Evolutionary conservation across 2,113 vertebrate species (phyloP).

Genomic region (Menura novaehollandiae): DNA sequence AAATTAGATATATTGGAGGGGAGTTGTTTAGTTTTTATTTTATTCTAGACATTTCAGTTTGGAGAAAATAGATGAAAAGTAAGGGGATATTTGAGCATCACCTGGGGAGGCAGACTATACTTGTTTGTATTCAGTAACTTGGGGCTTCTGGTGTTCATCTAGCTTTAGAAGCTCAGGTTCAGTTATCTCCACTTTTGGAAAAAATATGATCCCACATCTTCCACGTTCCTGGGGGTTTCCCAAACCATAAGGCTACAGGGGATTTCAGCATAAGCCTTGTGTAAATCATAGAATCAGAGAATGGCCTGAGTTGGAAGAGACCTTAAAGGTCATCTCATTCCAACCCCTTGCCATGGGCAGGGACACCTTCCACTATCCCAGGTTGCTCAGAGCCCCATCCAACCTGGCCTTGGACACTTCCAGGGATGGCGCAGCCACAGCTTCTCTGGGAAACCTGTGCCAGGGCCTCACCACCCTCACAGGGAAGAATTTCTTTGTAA

Average conservation of each 20-base stretch:
- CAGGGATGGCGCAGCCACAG: not conserved
- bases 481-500: not conserved
- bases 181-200: not conserved
- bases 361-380: not conserved
- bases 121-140: not conserved
- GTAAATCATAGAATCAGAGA: not conserved
- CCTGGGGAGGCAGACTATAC: not conserved
- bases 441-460: not conserved
- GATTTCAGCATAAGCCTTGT: not conserved
- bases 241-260: not conserved
- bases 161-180: not conserved
- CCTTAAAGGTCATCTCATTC: not conserved
- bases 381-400: not conserved
- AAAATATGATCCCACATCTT: not conserved
- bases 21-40: not conserved
- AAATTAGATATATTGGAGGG: fast-evolving
- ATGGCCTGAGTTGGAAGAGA: not conserved
- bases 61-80: not conserved
- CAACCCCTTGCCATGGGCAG: not conserved
- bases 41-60: not conserved
- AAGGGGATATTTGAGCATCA: not conserved
- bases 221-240: not conserved
- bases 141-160: not conserved
- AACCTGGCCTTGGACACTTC: not conserved
- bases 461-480: not conserved